phyloP scores from a whole-genome alignment of 30 jellyfish, hydroid and myxozoan genomes.

The Aurelia coerulea region DNA sequence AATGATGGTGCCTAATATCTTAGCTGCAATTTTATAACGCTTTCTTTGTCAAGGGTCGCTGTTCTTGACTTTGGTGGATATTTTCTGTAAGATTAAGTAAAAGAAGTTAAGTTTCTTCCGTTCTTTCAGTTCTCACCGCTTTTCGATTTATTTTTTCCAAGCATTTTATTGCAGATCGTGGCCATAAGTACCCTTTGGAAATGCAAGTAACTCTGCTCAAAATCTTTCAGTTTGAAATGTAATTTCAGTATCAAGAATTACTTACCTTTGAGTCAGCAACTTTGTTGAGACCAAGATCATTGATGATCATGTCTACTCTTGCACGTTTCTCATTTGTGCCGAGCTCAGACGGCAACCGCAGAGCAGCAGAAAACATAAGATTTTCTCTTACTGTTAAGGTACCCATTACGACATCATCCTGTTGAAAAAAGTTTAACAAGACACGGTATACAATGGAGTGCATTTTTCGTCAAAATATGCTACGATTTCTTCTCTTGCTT shows the following conservation, averaged over 20 bases:
- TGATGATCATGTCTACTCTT: slow-evolving; percentile 82
- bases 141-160: too few species aligned
- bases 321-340: slow-evolving; percentile 54
- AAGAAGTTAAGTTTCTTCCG: not conserved
- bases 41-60: too few species aligned
- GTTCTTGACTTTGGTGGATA: too few species aligned
- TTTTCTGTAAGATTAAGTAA: too few species aligned
- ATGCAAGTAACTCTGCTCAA: not conserved
- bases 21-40: too few species aligned
- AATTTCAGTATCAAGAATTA: not conserved
- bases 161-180: too few species aligned
- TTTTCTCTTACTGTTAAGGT: slow-evolving; percentile 97
- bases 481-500: too few species aligned
- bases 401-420: slow-evolving; percentile 98
- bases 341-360: slow-evolving; percentile 79
- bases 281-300: slow-evolving; percentile 77
- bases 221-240: not conserved
- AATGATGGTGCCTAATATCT: too few species aligned
- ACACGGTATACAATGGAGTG: not conserved
- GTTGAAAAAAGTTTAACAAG: not conserved
- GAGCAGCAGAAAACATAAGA: slow-evolving; percentile 92
- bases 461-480: not conserved
- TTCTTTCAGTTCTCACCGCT: not conserved
- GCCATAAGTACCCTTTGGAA: not conserved
- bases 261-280: slow-evolving; percentile 89